These are phyloP conservation scores for Spilarctia lutea DNA, from an alignment of 2,888 invertebrate species.

Conservation along the genomic window DNA sequence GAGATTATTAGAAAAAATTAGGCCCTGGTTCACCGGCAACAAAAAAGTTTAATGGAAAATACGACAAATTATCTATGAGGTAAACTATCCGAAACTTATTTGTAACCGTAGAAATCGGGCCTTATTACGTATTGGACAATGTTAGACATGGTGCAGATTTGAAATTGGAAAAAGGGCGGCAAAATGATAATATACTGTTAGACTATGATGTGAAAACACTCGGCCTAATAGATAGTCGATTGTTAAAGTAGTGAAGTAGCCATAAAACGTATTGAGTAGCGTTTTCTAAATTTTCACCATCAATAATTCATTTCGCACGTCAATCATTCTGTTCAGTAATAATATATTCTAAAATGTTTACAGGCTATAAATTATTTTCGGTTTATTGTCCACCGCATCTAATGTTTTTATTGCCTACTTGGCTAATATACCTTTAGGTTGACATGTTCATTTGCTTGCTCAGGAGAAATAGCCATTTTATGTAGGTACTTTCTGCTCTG, in stretches of 20 bases:
- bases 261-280: background rate
- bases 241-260: background rate
- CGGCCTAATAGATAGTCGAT: background rate
- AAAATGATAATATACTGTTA: background rate
- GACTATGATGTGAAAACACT: background rate
- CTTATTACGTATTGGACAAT: no score
- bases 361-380: background rate
- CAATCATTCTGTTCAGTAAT: background rate
- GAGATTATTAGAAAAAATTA: no score
- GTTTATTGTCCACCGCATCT: background rate
- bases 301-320: background rate
- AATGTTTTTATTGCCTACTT: slow-evolving; percentile 1
- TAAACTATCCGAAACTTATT: no score
- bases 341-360: background rate
- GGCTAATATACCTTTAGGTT: background rate
- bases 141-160: no score
- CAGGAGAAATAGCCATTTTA: background rate
- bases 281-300: background rate
- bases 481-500: background rate
- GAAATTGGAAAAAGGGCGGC: background rate
- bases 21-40: no score
- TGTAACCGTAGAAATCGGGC: no score
- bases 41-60: no score
- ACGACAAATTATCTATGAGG: no score
- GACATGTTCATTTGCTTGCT: slow-evolving; percentile 1